A percentile compares a stretch with the other conserved stretches of the same genome.
These are phyloP conservation scores for Drosophila mulleri DNA, from an alignment of 2,888 invertebrate genomes.

Conservation along the genomic window DNA sequence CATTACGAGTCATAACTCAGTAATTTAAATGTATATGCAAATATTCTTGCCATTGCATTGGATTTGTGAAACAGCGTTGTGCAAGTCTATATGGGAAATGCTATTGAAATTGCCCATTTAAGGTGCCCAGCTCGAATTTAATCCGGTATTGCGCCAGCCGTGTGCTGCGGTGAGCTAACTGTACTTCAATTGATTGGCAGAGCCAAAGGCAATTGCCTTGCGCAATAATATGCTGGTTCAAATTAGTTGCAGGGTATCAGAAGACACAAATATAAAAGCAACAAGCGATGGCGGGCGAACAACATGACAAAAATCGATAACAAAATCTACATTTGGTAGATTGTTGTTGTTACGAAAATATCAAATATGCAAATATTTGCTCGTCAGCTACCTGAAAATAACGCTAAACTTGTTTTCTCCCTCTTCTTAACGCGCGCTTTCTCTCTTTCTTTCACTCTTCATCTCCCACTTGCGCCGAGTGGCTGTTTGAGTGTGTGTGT, in stretches of 20 bases:
- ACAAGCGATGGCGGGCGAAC: slow-evolving; percentile 24
- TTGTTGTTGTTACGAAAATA: slow-evolving; percentile 76
- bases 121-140: not conserved
- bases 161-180: not conserved
- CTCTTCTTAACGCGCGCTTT: slow-evolving; percentile 5
- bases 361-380: slow-evolving; percentile 78
- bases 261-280: slow-evolving; percentile 19
- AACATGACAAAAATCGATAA: slow-evolving; percentile 69
- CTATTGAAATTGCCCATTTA: not conserved
- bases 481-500: not conserved
- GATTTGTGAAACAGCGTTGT: too few species aligned
- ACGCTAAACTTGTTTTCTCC: slow-evolving; percentile 41
- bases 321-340: slow-evolving; percentile 72
- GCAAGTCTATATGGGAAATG: too few species aligned
- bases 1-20: too few species aligned
- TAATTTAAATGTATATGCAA: too few species aligned
- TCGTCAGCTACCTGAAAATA: slow-evolving; percentile 75
- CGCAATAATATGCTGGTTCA: not conserved
- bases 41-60: too few species aligned
- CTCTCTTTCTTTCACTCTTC: too few species aligned
- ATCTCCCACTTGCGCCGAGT: not conserved
- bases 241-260: slow-evolving; percentile 32
- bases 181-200: not conserved
- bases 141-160: too few species aligned
- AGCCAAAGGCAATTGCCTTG: not conserved